Base-by-base conservation (phyloP, 1,140 invertebrate genomes). In the Euglossa dilemma region DNA sequence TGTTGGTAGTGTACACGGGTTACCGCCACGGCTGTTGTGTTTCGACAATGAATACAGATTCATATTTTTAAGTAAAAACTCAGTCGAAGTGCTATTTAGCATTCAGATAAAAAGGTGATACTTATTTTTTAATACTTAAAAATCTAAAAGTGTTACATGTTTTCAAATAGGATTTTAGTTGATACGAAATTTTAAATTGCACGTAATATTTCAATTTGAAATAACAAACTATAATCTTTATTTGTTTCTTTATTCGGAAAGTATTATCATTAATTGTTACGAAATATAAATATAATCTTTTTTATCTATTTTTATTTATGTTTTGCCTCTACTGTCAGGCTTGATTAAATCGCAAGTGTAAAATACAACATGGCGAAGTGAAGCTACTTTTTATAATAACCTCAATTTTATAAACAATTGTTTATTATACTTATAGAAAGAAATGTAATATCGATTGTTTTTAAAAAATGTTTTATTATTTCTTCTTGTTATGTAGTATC, bases 281-380 rank as follows among this genome's bases (percentile, higher is more conserved):
- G 8, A 25, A 52, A 71, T 36, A 7, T 47, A 56, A 54, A 64
- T 47, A 36, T 25, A 70, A 47, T 28, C 7, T 28, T 71, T 36
- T 7, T 56, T 20, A 28, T 36, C n/a, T 64, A 52, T 57, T 54
- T 50, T 76, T 67, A 71, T 78, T 83, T 83, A 71, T 63, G 47
- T 83, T 83, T 78, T 63, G 43, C 52, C 0, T 36, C 77, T 61
- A 54, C 64, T 83, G 75, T 78, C 75, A 83, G 57, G 57, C 50
- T 71, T 20, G 66, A 66, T 84, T 69, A 67, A 71, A 72, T 76
- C 75, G 43, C 54, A 80, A 78, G 76, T 85, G 16, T 59, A 59
- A 85, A 84, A 76, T 74, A 61, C 85, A 86, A 86, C 64, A 86
- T 86, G 85, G 85, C 85, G 82, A 77, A 64, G n/a, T 52, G 56